Conservation (phyloP, 2,888 invertebrate species). For the Andricus curvator region DNA sequence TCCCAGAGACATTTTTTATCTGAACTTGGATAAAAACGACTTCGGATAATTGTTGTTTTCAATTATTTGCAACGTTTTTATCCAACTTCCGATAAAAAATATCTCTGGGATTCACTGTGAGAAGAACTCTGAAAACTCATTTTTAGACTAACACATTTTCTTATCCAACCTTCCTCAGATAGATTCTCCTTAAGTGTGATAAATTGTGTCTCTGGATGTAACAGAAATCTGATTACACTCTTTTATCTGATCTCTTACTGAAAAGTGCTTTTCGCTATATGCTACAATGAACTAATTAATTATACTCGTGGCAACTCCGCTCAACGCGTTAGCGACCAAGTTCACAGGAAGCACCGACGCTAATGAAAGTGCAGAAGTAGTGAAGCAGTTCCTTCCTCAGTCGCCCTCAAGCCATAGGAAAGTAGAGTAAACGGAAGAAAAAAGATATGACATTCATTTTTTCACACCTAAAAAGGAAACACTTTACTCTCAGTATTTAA, state of each 20-base stretch:
- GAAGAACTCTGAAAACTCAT: not conserved
- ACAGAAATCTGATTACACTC: constrained; percentile 20
- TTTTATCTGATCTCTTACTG: constrained; percentile 36
- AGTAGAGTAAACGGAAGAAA: constrained; percentile 15
- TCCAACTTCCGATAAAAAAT: no score
- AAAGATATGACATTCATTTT: not conserved
- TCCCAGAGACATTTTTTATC: no score
- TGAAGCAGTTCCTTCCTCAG: not conserved
- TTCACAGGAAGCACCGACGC: constrained; percentile 22
- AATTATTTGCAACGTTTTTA: no score
- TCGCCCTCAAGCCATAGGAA: constrained; percentile 14
- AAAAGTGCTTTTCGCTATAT: constrained; percentile 32
- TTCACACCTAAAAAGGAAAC: no score
- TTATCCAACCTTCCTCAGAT: not conserved
- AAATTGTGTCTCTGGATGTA: constrained; percentile 21
- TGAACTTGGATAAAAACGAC: no score
- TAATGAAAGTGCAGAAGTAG: constrained; percentile 30
- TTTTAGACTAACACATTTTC: not conserved
- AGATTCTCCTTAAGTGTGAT: constrained; percentile 3
- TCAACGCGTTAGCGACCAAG: constrained; percentile 28
- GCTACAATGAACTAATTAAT: constrained; percentile 35
- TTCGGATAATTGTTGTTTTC: no score
- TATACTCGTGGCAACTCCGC: constrained; percentile 29
- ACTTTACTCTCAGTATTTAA: no score
- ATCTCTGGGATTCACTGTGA: no score